phyloP scores from a whole-genome alignment of 1,140 invertebrate species.

The Sitodiplosis mosellana region DNA sequence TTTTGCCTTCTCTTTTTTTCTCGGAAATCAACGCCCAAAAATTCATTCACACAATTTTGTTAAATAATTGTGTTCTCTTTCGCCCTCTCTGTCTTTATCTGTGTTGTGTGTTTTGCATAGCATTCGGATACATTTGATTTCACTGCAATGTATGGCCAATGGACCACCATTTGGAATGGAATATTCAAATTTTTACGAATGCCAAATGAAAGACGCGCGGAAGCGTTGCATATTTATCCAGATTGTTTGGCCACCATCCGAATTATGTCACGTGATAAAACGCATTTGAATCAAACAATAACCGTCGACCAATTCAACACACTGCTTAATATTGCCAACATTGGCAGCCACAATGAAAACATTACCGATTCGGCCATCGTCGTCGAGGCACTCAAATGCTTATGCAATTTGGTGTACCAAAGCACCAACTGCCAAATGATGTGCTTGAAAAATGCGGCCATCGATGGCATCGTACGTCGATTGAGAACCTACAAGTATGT shows the following conservation, averaged over 20 bases:
- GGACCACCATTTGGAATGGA: conserved; percentile 31
- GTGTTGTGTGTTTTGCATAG: too few species aligned
- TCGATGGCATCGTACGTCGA: conserved; percentile 54
- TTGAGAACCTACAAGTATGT: conserved; percentile 41
- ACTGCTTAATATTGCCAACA: conserved; percentile 41
- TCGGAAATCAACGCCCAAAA: too few species aligned
- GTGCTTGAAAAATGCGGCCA: conserved; percentile 48
- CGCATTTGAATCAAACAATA: conserved; percentile 45
- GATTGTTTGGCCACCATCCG: conserved; percentile 32
- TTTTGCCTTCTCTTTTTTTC: too few species aligned
- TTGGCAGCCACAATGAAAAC: conserved; percentile 27
- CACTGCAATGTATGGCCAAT: conserved; percentile 28
- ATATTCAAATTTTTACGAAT: conserved; percentile 31
- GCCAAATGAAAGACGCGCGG: conserved; percentile 12
- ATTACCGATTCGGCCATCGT: conserved; percentile 24
- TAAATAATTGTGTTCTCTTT: too few species aligned
- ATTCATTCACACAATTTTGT: too few species aligned
- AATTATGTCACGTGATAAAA: conserved; percentile 55
- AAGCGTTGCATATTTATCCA: conserved; percentile 21
- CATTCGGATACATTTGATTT: conserved; percentile 29
- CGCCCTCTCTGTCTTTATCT: too few species aligned
- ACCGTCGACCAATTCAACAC: conserved; percentile 42
- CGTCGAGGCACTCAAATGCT: conserved; percentile 67
- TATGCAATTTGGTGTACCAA: conserved; percentile 80
- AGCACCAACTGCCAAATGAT: conserved; percentile 45